A percentile compares a stretch with the other conserved stretches of the same genome.
Evolutionary conservation across 2,888 invertebrate genomes (phyloP).

Genomic region (Drosophila paramelanica): DNA sequence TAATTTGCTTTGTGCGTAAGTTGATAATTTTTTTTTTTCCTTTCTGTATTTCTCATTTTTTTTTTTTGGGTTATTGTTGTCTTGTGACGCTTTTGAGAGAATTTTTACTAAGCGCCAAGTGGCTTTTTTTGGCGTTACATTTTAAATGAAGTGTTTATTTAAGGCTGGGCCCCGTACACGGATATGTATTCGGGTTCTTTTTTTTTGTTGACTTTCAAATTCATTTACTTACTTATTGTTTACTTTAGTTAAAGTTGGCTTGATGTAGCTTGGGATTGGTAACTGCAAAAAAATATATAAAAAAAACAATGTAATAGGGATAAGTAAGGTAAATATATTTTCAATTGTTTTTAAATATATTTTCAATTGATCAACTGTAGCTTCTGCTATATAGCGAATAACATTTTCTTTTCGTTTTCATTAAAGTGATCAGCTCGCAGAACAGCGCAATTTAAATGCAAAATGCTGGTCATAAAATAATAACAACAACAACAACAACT

Average conservation of each 20-base stretch:
- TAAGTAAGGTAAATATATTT: too few species aligned
- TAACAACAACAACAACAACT: conserved; percentile 23
- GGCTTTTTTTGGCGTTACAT: conserved; percentile 67
- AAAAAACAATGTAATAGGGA: too few species aligned
- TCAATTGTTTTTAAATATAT: too few species aligned
- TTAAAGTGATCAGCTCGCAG: conserved; percentile 25
- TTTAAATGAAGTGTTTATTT: conserved; percentile 74
- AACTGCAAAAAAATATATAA: conserved; percentile 34
- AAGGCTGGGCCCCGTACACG: conserved; percentile 29
- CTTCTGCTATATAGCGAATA: background rate
- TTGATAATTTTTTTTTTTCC: conserved; percentile 48
- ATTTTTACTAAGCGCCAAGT: conserved; percentile 58
- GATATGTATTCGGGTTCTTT: conserved; percentile 7
- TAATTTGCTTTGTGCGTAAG: conserved; percentile 46
- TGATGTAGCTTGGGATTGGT: conserved; percentile 18
- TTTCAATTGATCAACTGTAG: too few species aligned
- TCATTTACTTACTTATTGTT: conserved; percentile 58
- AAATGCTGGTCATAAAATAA: conserved; percentile 39
- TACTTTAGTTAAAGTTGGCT: conserved; percentile 49
- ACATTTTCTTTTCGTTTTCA: conserved; percentile 5
- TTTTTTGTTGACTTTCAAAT: conserved; percentile 25
- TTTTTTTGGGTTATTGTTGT: conserved; percentile 16
- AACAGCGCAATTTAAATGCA: conserved; percentile 32
- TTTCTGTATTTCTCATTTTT: too few species aligned
- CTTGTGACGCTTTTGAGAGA: conserved; percentile 36